These are phyloP conservation scores for Elephas maximus DNA, from an alignment of 2,113 vertebrate species.

Conservation along the genomic window DNA sequence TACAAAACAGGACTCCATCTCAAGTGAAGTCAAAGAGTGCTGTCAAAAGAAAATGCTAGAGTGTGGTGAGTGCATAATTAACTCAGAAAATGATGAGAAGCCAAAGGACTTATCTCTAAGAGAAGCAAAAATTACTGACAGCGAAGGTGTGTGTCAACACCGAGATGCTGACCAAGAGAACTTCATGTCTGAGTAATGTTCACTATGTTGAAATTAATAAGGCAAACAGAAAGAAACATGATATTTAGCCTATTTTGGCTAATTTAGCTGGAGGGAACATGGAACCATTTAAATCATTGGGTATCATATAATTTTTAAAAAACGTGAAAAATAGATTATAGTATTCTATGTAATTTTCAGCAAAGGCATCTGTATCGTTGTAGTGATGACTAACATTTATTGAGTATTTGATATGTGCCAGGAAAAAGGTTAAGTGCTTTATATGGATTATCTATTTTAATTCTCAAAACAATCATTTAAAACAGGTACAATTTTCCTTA, in stretches of 20 bases:
- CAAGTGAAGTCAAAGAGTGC: conserved; percentile 77
- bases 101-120: conserved; percentile 66
- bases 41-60: conserved; percentile 69
- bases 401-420: conserved; percentile 28
- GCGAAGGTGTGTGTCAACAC: conserved; percentile 72
- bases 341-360: too few species aligned
- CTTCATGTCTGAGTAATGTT: conserved; percentile 76
- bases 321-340: too few species aligned
- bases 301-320: too few species aligned
- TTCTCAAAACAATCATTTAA: not conserved
- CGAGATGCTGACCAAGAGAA: conserved; percentile 31
- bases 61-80: conserved; percentile 61
- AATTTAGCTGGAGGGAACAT: not conserved
- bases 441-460: not conserved
- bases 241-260: not conserved
- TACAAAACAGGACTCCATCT: conserved; percentile 76
- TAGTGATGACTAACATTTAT: not conserved
- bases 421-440: not conserved
- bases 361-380: too few species aligned
- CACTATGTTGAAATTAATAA: conserved; percentile 48
- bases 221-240: not conserved
- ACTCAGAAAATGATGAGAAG: conserved; percentile 65
- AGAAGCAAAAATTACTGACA: conserved; percentile 63
- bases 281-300: not conserved
- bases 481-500: too few species aligned